Base-by-base conservation (phyloP, 2,113 vertebrate species). In the Chauna torquata region DNA sequence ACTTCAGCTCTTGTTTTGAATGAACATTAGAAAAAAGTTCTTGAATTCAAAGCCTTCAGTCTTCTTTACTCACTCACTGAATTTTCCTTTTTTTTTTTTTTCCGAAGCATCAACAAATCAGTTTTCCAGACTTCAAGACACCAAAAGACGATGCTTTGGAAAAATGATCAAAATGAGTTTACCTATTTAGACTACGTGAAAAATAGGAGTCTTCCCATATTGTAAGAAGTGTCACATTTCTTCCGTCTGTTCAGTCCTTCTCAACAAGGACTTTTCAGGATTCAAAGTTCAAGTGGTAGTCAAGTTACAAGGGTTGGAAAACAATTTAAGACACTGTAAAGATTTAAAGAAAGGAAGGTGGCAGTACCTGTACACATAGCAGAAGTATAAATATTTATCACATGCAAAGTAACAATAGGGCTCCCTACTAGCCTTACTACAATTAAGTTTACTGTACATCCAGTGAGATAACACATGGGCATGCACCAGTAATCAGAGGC, bases 301-400 rank as follows among this genome's bases (percentile, higher is more conserved):
- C 52, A n/a, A 62, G 9, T 80, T 62, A 74, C 5, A 74, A 80
- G 36, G 6, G 12, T 13, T 74, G n/a, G 28, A 86, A 94, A 54
- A 83, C 25, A 50, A 79, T 64, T 68, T n/a, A 69, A 86, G 49
- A 54, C 7, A 8, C 3, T 3, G 1, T 8, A 25, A 57, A 78
- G 40, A 25, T 92, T 76, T n/a, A 59, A 93, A 59, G 11, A 75
- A 58, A 86, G 45, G 54, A 77, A 86, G 72, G 72, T 28, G 89
- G 66, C 36, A 88, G 57, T 45, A 83, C 23, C n/a, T 62, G 49
- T 28, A 55, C 36, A 36, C 20, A 5, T 0, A 72, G 36, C 11
- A 91, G 27, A 75, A 47, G 66, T 38, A 66, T 52, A 50, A 74
- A 59, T 42, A 55, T 45, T 85, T 42, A 50, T 72, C 66, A 72